phyloP scores from a whole-genome alignment of 2,888 invertebrate species.

The Allacma fusca region DNA sequence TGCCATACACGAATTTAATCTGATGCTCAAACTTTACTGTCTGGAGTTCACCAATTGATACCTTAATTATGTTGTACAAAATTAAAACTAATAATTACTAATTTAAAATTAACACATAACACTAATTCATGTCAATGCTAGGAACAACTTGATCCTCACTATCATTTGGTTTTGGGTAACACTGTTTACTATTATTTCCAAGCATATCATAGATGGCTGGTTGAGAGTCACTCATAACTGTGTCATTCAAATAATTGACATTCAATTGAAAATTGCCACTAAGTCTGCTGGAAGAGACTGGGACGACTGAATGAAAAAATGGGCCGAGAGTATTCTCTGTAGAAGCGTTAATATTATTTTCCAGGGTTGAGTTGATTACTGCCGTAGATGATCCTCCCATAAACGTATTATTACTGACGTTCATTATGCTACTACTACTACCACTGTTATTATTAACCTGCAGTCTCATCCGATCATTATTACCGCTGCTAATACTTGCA shows the following conservation, averaged over 20 bases:
- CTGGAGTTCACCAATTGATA: too few relatives aligned
- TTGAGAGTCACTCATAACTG: background rate
- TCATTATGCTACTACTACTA: background rate
- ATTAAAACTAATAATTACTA: too few relatives aligned
- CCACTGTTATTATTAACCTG: background rate
- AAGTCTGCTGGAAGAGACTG: background rate
- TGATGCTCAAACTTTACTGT: too few relatives aligned
- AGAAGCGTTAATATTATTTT: background rate
- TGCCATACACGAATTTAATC: too few relatives aligned
- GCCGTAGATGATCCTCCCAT: background rate
- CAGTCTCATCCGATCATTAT: background rate
- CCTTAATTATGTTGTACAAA: too few relatives aligned
- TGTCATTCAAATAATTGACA: background rate
- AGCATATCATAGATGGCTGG: background rate
- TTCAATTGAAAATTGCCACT: background rate
- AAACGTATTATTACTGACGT: background rate
- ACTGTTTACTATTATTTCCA: background rate
- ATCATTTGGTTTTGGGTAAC: conserved; percentile 4
- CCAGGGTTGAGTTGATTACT: background rate
- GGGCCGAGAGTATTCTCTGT: background rate
- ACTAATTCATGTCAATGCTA: conserved; percentile 32
- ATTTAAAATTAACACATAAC: too few relatives aligned
- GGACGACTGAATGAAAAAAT: background rate
- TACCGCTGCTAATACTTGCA: background rate
- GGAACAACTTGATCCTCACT: conserved; percentile 57